phyloP scores from a whole-genome alignment of 2,797 vertebrate genomes.

The Hybognathus amarus region DNA sequence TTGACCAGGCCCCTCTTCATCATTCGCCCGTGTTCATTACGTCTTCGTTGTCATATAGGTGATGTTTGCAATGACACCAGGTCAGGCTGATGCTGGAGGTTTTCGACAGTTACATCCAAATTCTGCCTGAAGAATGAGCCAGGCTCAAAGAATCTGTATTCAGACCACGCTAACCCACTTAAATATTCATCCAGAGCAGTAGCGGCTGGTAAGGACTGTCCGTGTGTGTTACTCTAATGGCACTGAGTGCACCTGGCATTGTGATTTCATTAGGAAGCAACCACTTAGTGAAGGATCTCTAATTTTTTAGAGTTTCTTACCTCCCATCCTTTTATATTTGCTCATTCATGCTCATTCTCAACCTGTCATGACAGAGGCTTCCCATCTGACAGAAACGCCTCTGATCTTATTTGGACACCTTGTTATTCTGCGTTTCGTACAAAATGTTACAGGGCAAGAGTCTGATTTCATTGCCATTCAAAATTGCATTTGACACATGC shows the following conservation, averaged over 20 bases:
- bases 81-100: constrained; percentile 9
- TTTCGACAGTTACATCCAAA: constrained; percentile 43
- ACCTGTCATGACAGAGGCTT: constrained; percentile 3
- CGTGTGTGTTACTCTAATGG: constrained; percentile 35
- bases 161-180: constrained; percentile 21
- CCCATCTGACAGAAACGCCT: neutral
- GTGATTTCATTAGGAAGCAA: constrained; percentile 25
- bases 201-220: neutral
- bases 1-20: constrained; percentile 23
- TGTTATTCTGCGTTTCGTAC: constrained; percentile 33
- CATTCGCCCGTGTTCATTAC: constrained; percentile 7
- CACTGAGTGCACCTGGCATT: constrained; percentile 37
- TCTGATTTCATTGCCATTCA: constrained; percentile 19
- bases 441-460: neutral
- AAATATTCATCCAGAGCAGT: constrained; percentile 34
- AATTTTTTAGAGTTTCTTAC: neutral
- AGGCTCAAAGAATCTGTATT: constrained; percentile 47
- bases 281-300: constrained; percentile 12
- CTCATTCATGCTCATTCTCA: neutral
- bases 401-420: constrained; percentile 14
- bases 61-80: constrained; percentile 1
- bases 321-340: neutral
- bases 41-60: neutral
- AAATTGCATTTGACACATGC: neutral
- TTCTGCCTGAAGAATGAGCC: constrained; percentile 18